Percentiles rank a stretch among this genome's conserved stretches.
These are phyloP conservation scores for Rhinoraja longicauda DNA, from an alignment of 2,797 vertebrate species.

Conservation along the genomic window DNA sequence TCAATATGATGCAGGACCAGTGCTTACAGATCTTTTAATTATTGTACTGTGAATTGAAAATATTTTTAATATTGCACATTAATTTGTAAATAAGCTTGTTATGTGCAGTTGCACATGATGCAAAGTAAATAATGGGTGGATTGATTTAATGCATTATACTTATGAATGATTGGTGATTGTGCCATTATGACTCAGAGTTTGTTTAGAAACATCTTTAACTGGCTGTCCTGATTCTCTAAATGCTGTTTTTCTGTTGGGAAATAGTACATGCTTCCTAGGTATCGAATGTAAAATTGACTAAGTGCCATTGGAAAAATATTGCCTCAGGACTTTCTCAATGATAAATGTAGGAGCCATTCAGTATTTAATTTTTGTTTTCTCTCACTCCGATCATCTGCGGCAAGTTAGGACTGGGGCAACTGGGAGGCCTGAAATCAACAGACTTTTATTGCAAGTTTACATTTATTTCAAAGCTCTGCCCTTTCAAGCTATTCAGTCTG, in stretches of 20 bases:
- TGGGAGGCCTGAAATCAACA: too few species aligned
- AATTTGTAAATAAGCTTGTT: background rate
- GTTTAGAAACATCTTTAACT: background rate
- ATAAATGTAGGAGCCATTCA: background rate
- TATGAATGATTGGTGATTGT: background rate
- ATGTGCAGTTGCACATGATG: background rate
- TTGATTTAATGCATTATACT: background rate
- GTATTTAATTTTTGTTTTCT: background rate
- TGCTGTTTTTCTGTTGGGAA: background rate
- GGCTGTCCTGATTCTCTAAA: background rate
- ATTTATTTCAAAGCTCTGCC: background rate
- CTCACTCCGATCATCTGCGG: too few species aligned
- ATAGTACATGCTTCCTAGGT: background rate
- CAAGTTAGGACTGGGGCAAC: too few species aligned
- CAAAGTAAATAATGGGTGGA: background rate
- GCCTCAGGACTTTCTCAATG: background rate
- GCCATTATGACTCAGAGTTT: background rate
- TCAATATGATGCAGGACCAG: background rate
- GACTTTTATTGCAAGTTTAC: background rate
- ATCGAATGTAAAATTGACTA: background rate
- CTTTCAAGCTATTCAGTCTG: background rate
- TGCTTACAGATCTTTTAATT: background rate
- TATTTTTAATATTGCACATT: background rate
- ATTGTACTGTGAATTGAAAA: background rate
- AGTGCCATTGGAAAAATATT: background rate